Base-by-base conservation (phyloP, 2,113 vertebrate genomes). In the Chiloscyllium plagiosum region DNA sequence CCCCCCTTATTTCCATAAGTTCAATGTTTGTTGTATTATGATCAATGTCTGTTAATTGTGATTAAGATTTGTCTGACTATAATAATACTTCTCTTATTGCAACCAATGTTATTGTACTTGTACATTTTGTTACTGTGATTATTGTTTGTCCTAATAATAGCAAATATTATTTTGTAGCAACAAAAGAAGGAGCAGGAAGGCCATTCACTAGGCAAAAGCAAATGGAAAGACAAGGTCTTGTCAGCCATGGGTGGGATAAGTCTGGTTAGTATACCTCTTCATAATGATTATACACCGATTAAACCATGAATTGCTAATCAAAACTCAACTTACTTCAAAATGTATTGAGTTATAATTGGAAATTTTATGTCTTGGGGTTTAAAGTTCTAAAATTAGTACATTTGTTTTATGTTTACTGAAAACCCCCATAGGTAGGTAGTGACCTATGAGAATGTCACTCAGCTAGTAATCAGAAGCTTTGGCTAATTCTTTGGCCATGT, bases 221-320 rank as follows among this genome's bases (percentile, higher is more conserved):
- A 97, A 97, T 98, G 98, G 98, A 98, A 97, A 97, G 97, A 97
- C 96, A 97, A 97, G 96, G 97, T 98, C 50, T 97, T 97, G 97
- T 98, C 97, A 97, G 97, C 97, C 96, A 97, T 98, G 97, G 96
- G 97, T 96, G 96, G 97, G 97, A 97, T 97, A 96, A 97, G 96
- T 96, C 97, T 97, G 97, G 98, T 98, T 97, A 97, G 42, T 85
- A 90, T 52, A 68, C 47, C 26, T 4, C n/a, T 52, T 95, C 52
- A 19, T 19, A 76, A 76, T 29, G 13, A 70, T 4, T 12, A 50
- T 26, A 72, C 93, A 70, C 37, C 70, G 68, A 3, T 10, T 90
- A 19, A 33, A 12, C 50, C 29, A 61, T 56, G 86, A 47, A 95
- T 72, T 1, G 22, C 42, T 26, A 50, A 26, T 12, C 42, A 50